Percentiles rank a stretch among this genome's conserved stretches.
Evolutionary conservation across 2,113 vertebrate species (phyloP).

Genomic region (Notiomystis cincta): DNA sequence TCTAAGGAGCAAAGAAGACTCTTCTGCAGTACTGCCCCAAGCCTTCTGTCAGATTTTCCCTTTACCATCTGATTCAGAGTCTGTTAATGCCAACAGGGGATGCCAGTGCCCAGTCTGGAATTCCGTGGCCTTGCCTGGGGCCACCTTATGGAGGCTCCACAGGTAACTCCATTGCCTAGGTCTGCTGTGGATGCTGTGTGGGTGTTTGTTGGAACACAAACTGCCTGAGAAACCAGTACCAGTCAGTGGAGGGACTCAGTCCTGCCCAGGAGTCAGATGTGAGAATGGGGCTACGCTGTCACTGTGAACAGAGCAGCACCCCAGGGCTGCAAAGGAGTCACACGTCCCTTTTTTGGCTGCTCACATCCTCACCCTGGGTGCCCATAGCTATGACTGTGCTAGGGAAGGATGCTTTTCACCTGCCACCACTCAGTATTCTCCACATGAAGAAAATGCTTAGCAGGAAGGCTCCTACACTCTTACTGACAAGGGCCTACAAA

Average conservation of each 20-base stretch:
- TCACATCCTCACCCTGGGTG: background rate
- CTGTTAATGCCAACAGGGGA: background rate
- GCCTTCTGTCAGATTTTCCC: background rate
- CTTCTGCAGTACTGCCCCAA: background rate
- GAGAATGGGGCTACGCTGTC: background rate
- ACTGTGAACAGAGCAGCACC: background rate
- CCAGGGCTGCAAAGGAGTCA: accelerated
- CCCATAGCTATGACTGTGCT: background rate
- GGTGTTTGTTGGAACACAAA: background rate
- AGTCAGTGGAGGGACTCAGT: too few species aligned
- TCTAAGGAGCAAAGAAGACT: background rate
- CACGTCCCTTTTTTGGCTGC: background rate
- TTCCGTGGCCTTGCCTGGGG: accelerated
- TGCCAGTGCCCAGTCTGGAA: too few species aligned
- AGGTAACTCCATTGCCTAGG: background rate
- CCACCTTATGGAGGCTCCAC: accelerated
- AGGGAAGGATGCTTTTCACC: background rate
- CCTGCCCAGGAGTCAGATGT: background rate
- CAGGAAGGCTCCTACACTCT: background rate
- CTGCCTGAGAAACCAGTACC: background rate
- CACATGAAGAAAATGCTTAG: background rate
- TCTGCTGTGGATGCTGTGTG: accelerated
- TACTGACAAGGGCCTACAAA: background rate
- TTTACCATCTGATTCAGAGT: background rate
- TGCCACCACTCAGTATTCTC: background rate